Evolutionary conservation across 2,113 vertebrate species (phyloP).

Genomic region (Probosciger aterrimus): DNA sequence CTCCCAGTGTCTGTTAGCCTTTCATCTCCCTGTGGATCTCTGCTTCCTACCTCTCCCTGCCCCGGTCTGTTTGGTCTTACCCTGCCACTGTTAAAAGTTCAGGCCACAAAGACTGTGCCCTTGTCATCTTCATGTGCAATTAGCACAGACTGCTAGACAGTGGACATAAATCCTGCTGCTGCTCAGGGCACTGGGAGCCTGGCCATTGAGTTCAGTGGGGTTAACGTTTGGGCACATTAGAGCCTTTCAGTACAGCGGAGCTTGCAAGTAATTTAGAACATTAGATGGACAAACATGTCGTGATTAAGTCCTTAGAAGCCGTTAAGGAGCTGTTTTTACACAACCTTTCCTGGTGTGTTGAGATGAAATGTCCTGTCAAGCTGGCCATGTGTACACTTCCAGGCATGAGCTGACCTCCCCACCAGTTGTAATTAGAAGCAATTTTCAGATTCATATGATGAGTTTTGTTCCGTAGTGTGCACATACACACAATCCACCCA

Average conservation of each 20-base stretch:
- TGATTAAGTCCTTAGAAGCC: background rate
- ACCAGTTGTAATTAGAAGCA: conserved; percentile 47
- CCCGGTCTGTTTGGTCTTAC: background rate
- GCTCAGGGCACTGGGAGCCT: background rate
- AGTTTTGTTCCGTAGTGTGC: background rate
- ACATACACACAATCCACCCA: background rate
- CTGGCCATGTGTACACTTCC: background rate
- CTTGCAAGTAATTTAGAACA: background rate
- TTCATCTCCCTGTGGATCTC: background rate
- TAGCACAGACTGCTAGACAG: background rate
- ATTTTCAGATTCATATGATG: conserved; percentile 20
- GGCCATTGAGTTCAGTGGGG: background rate
- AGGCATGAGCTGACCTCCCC: conserved; percentile 41
- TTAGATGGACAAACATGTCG: background rate
- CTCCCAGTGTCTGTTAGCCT: background rate
- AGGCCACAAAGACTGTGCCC: background rate
- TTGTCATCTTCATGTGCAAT: background rate
- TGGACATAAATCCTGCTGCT: background rate
- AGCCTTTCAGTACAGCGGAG: background rate
- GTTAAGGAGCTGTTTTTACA: conserved; percentile 12
- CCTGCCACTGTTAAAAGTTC: background rate
- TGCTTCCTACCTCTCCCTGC: background rate
- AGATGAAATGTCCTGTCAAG: conserved; percentile 48
- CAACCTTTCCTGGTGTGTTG: background rate
- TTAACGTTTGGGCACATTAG: background rate